Evolutionary conservation across 2,113 vertebrate species (phyloP).

Genomic region (Thinocorus orbignyianus): DNA sequence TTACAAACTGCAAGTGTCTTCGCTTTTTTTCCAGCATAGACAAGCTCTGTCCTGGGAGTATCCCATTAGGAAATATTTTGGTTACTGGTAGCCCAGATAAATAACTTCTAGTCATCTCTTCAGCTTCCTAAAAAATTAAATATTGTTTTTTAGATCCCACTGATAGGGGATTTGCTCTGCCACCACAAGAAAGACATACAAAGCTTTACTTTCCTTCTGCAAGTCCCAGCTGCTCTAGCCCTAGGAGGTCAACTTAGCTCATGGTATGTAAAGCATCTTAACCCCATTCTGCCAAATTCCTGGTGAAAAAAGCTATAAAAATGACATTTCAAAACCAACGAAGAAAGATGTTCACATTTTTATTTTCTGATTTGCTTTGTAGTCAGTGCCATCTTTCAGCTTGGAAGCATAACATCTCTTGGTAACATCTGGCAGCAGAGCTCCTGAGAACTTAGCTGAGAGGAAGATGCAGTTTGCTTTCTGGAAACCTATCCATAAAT

Average conservation of each 20-base stretch:
- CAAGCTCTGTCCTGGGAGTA: neutral
- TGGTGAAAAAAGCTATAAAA: neutral
- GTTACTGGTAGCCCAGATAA: neutral
- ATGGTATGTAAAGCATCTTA: neutral
- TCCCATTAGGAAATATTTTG: neutral
- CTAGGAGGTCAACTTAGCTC: neutral
- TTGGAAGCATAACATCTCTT: neutral
- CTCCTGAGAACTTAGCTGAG: neutral
- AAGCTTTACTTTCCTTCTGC: neutral
- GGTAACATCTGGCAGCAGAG: neutral
- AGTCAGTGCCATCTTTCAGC: neutral
- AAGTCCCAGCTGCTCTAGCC: neutral
- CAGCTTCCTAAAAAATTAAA: neutral
- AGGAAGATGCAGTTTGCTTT: neutral
- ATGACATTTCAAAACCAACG: neutral
- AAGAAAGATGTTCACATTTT: neutral
- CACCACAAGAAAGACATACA: neutral
- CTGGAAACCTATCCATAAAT: neutral
- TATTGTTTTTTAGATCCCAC: neutral
- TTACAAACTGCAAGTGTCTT: neutral
- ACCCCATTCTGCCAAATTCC: neutral
- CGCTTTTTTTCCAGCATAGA: neutral
- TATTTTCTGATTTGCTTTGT: neutral
- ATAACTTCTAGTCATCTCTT: neutral
- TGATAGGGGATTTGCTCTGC: neutral